Base-by-base conservation (phyloP, 2,888 invertebrate species). In the Beris morrisii region DNA sequence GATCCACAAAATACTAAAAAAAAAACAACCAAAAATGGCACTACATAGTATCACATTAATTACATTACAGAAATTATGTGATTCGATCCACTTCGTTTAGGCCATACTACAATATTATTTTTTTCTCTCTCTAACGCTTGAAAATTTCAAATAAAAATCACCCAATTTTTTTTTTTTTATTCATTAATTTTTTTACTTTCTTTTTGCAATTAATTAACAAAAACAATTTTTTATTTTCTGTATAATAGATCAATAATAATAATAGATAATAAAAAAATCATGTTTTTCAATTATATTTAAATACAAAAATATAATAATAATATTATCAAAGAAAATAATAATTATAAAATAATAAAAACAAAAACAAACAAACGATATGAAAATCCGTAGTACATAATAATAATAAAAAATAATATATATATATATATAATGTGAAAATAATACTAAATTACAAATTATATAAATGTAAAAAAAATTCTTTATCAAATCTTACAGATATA, bases 301-400 rank as follows among this genome's bases (percentile, higher is more conserved):
- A 67, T 69, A 69, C 66, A 69, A 69, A 69, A 69, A 67, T 67
- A 69, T 67, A 67, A 67, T 69, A 67, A 67, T 69, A 69, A 69
- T 69, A 69, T 67, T 69, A 69, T 67, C 67, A 69, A 69, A 67
- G 64, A 69, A 55, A 61, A 66, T 54, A 61, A 66, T 66, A 66
- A 69, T 66, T 69, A 38, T 38, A 67, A 67, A 61, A 61, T 61
- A 52, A 59, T 59, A 50, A 64, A 68, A 68, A 68, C 66, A 64
- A 66, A 68, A 68, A 68, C 68, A 65, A 68, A 68, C 68, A 68
- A 68, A 68, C 68, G 68, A 61, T 13, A 48, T 61, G 52, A 52
- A 38, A 61, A 48, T 52, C 32, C 61, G 50, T 61, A 52, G 52
- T 61, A 52, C 52, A 52, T 48, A 48, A 44, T 58, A 46, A 43